Percentiles rank a stretch among this genome's conserved stretches.
These are phyloP conservation scores for Nemopilema nomurai DNA, from an alignment of 30 jellyfish, hydroid and myxozoan species.

Conservation along the genomic window DNA sequence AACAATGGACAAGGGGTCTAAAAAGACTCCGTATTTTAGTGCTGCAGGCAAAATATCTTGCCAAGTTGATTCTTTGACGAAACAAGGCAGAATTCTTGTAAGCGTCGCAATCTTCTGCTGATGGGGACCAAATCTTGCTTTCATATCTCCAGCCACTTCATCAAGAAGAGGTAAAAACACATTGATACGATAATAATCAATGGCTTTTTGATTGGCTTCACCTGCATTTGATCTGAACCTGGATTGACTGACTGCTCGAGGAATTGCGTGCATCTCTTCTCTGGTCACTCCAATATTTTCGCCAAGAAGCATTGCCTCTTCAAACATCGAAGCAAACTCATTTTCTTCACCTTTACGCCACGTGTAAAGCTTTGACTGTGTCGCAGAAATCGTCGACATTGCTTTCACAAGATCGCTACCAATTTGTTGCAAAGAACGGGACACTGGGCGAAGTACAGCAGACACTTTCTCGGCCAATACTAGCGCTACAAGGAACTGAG, in stretches of 20 bases:
- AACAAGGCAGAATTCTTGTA: too few relatives aligned
- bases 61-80: too few relatives aligned
- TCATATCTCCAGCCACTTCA: too few relatives aligned
- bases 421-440: constrained; percentile 4
- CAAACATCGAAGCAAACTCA: constrained; percentile 14
- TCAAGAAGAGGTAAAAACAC: neutral
- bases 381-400: constrained; percentile 3
- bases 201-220: neutral
- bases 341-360: constrained; percentile 17
- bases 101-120: too few relatives aligned
- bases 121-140: too few relatives aligned
- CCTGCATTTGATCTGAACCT: neutral
- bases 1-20: too few relatives aligned
- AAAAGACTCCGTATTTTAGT: too few relatives aligned
- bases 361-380: constrained; percentile 3
- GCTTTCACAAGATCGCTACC: constrained; percentile 23
- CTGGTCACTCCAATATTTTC: constrained; percentile 17
- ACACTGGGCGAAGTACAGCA: constrained; percentile 5
- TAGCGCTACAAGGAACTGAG: constrained; percentile 1
- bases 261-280: too few relatives aligned
- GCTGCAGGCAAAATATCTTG: too few relatives aligned
- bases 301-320: constrained; percentile 16
- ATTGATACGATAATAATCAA: neutral
- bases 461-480: too few relatives aligned
- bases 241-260: constrained; percentile 22